These are phyloP conservation scores for Crotophaga sulcirostris DNA, from an alignment of 2,113 vertebrate genomes.

Conservation along the genomic window DNA sequence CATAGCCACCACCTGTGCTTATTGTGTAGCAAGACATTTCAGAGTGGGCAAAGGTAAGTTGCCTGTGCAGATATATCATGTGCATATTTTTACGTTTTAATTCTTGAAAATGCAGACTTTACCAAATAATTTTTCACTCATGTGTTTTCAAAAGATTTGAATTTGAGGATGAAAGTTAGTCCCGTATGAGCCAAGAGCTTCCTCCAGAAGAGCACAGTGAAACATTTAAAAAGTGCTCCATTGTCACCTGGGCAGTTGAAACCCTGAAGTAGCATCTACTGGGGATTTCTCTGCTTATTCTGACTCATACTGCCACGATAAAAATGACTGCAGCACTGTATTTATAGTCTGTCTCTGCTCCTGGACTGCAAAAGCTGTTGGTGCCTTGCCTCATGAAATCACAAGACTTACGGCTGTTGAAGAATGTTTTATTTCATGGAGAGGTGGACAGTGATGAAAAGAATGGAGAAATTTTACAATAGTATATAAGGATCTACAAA, in stretches of 20 bases:
- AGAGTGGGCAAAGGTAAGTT: background rate
- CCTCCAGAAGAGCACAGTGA: background rate
- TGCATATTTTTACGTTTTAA: background rate
- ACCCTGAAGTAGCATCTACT: background rate
- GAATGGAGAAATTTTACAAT: background rate
- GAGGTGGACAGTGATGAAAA: background rate
- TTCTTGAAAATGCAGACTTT: background rate
- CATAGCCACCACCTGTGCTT: background rate
- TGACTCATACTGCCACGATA: background rate
- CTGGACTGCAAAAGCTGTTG: background rate
- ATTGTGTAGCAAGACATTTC: background rate
- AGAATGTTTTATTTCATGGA: background rate
- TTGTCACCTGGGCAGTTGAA: background rate
- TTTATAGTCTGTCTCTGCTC: background rate
- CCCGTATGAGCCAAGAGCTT: background rate
- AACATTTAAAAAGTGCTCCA: background rate
- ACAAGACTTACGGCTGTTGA: background rate
- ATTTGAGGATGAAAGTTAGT: background rate
- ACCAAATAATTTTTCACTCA: background rate
- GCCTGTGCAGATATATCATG: background rate
- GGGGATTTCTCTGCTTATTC: background rate
- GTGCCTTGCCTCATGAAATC: background rate
- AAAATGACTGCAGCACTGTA: background rate
- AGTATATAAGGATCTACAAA: background rate
- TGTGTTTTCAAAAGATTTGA: background rate